Percentiles rank a stretch among this genome's conserved stretches.
Conservation (phyloP, 2,113 vertebrate species). For the Psammodynastes pulverulentus region DNA sequence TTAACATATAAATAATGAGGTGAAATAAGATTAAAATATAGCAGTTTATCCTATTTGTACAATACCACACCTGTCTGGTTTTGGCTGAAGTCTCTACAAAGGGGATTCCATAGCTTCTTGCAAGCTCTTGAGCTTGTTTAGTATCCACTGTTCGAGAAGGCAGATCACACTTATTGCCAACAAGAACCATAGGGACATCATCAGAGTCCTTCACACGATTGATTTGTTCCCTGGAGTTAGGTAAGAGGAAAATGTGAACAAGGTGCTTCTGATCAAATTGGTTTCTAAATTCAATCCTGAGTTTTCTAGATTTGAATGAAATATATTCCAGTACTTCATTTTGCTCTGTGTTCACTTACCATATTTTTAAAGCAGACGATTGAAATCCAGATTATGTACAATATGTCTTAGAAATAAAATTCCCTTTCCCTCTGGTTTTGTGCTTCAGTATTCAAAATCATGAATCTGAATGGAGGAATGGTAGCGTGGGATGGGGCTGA, state of each 20-base stretch:
- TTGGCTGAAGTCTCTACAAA: slow-evolving; percentile 85
- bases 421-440: not conserved
- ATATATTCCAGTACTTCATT: not conserved
- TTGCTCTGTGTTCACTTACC: not conserved
- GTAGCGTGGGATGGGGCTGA: not conserved
- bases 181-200: slow-evolving; percentile 83
- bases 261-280: not conserved
- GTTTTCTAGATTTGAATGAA: not conserved
- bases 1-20: not conserved
- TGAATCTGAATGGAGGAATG: not conserved
- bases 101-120: slow-evolving; percentile 77
- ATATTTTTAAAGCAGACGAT: not conserved
- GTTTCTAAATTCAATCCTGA: not conserved
- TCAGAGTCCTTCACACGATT: slow-evolving; percentile 86
- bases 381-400: not conserved
- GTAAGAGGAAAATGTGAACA: not conserved
- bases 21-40: not conserved
- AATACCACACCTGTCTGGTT: slow-evolving; percentile 77
- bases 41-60: not conserved
- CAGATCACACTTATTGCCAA: slow-evolving; percentile 82
- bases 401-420: not conserved
- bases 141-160: slow-evolving; percentile 76
- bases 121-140: slow-evolving; percentile 78
- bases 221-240: slow-evolving; percentile 78
- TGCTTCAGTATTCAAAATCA: not conserved